Conservation (phyloP, 2,888 invertebrate genomes). For the Eucera pruinosa region DNA sequence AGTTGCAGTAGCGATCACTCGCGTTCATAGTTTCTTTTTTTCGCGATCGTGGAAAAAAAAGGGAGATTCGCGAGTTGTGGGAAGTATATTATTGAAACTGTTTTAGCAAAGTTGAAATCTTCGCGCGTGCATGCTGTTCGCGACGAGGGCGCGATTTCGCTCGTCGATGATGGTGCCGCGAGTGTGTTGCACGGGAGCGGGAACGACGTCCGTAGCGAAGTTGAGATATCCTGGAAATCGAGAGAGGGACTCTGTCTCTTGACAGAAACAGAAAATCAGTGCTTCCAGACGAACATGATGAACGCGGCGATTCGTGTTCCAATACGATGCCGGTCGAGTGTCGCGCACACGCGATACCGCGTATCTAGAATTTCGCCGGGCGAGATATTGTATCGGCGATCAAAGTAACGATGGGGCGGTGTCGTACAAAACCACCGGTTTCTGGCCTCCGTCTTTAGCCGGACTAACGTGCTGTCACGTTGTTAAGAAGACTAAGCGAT, state of each 20-base stretch:
- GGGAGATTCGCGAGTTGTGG: background rate
- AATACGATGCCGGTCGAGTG: conserved; percentile 33
- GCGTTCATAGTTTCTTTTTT: conserved; percentile 44
- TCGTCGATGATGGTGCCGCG: too few relatives aligned
- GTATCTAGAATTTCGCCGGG: conserved; percentile 20
- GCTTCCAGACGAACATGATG: conserved; percentile 65
- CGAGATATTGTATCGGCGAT: conserved; percentile 31
- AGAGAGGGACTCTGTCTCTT: too few relatives aligned
- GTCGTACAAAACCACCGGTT: conserved; percentile 20
- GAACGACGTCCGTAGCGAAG: conserved; percentile 6
- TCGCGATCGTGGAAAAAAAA: background rate
- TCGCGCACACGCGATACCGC: background rate
- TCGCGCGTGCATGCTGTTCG: conserved; percentile 55
- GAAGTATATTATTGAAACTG: background rate
- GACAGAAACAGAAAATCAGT: too few relatives aligned
- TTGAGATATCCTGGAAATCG: conserved; percentile 1
- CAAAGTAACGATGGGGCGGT: too few relatives aligned
- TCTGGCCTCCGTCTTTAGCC: conserved; percentile 45
- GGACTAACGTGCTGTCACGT: conserved; percentile 57
- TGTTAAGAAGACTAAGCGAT: conserved; percentile 49
- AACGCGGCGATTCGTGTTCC: conserved; percentile 46
- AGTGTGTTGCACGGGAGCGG: background rate
- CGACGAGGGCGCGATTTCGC: conserved; percentile 10
- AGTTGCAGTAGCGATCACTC: conserved; percentile 59
- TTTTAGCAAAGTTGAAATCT: conserved; percentile 9